Conservation (phyloP, 2,888 invertebrate genomes). For the Scaptomyza parva region DNA sequence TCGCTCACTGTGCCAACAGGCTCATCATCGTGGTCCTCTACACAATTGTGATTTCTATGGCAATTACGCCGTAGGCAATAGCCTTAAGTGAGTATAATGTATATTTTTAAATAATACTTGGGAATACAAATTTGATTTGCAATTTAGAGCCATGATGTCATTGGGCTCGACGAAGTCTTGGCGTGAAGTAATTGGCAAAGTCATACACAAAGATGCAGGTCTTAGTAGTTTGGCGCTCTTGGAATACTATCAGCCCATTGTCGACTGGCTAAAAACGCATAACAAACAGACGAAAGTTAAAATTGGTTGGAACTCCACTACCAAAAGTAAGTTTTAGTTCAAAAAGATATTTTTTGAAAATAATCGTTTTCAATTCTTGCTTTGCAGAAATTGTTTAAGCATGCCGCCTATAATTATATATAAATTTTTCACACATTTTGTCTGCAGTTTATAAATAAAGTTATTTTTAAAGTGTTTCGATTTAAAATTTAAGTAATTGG, state of each 20-base stretch:
- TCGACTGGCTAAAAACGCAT: conserved; percentile 73
- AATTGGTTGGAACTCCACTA: conserved; percentile 81
- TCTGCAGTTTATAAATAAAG: conserved; percentile 25
- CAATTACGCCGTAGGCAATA: conserved; percentile 90
- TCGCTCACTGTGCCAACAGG: conserved; percentile 89
- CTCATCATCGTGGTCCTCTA: conserved; percentile 90
- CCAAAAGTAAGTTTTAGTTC: conserved; percentile 70
- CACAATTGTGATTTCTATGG: conserved; percentile 94
- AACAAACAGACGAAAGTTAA: conserved; percentile 73
- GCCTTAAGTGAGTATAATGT: conserved; percentile 85
- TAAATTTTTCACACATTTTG: background rate
- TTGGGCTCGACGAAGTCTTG: conserved; percentile 90
- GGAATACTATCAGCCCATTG: conserved; percentile 90
- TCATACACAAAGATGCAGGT: conserved; percentile 89
- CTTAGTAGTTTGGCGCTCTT: conserved; percentile 91
- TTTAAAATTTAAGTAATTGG: conserved; percentile 25
- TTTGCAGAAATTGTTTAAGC: conserved; percentile 66
- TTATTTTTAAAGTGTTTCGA: background rate
- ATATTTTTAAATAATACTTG: no score
- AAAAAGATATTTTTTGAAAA: background rate
- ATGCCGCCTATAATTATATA: background rate
- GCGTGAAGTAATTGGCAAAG: conserved; percentile 90
- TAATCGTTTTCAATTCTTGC: conserved; percentile 2
- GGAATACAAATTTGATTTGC: no score
- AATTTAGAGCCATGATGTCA: conserved; percentile 85